A percentile compares a stretch with the other conserved stretches of the same genome.
phyloP scores from a whole-genome alignment of 92 coral and sea anemone species.

The Siderastrea radians region DNA sequence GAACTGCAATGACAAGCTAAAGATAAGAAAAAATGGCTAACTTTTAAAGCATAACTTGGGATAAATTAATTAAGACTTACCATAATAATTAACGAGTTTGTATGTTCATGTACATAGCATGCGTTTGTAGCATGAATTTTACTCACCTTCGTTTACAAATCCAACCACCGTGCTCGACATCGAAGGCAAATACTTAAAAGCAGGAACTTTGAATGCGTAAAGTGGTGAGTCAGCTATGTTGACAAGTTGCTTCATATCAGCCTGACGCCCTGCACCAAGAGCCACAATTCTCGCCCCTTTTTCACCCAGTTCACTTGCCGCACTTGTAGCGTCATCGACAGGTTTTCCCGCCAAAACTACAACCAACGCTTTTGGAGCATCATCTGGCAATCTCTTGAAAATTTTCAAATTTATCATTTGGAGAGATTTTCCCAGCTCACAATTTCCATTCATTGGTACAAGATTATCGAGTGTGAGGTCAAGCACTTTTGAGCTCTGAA shows the following conservation, averaged over 20 bases:
- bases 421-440: slow-evolving; percentile 43
- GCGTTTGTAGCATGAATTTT: background rate
- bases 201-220: slow-evolving; percentile 64
- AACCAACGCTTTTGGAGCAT: slow-evolving; percentile 49
- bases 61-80: no score
- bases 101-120: no score
- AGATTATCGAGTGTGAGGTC: slow-evolving; percentile 6
- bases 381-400: slow-evolving; percentile 16
- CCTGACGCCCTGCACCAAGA: slow-evolving; percentile 62
- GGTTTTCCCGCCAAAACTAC: slow-evolving; percentile 71
- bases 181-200: slow-evolving; percentile 52
- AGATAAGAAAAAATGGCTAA: no score
- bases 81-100: background rate
- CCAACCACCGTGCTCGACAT: slow-evolving; percentile 57
- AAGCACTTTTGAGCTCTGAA: slow-evolving; percentile 23
- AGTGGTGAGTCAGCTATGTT: slow-evolving; percentile 63
- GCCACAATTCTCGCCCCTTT: slow-evolving; percentile 56
- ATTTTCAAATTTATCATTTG: slow-evolving; percentile 27
- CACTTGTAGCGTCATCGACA: slow-evolving; percentile 37
- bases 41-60: no score
- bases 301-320: slow-evolving; percentile 47
- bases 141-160: slow-evolving; percentile 61
- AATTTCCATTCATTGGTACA: slow-evolving; percentile 28
- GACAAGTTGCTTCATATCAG: slow-evolving; percentile 60
- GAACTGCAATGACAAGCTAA: no score